A percentile compares a stretch with the other conserved stretches of the same genome.
These are phyloP conservation scores for Limnephilus marmoratus DNA, from an alignment of 2,888 invertebrate genomes.

Conservation along the genomic window DNA sequence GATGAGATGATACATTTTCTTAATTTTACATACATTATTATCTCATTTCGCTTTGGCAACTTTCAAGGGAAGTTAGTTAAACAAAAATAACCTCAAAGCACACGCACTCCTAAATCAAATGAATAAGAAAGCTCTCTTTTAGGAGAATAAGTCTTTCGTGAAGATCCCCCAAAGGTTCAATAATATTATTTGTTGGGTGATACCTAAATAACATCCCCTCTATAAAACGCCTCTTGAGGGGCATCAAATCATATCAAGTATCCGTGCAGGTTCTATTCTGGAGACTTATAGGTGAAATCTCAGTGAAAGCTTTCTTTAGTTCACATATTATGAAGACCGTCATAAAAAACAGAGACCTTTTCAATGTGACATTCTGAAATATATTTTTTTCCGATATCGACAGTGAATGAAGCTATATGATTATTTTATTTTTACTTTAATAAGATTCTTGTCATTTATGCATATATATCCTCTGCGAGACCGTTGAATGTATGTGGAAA, in stretches of 20 bases:
- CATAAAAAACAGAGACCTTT: background rate
- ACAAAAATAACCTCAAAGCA: no score
- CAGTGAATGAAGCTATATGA: background rate
- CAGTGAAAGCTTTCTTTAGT: constrained; percentile 11
- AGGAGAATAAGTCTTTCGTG: background rate
- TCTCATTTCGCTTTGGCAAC: no score
- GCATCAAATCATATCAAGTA: constrained; percentile 41
- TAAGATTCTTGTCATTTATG: background rate
- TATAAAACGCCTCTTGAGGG: constrained; percentile 32
- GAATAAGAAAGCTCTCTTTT: background rate
- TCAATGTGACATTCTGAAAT: background rate
- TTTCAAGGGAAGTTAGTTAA: no score
- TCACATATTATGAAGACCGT: background rate
- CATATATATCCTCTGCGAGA: background rate
- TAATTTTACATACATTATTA: no score
- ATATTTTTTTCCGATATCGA: background rate
- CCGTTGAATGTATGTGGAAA: no score
- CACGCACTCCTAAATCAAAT: background rate
- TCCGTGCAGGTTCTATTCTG: constrained; percentile 10
- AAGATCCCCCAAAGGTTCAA: background rate
- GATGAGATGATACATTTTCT: no score
- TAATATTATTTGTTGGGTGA: constrained; percentile 6
- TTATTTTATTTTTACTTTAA: background rate
- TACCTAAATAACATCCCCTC: constrained; percentile 15
- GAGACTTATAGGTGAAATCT: constrained; percentile 39